phyloP scores from a whole-genome alignment of 2,888 invertebrate genomes.

The Lydus trimaculatus region DNA sequence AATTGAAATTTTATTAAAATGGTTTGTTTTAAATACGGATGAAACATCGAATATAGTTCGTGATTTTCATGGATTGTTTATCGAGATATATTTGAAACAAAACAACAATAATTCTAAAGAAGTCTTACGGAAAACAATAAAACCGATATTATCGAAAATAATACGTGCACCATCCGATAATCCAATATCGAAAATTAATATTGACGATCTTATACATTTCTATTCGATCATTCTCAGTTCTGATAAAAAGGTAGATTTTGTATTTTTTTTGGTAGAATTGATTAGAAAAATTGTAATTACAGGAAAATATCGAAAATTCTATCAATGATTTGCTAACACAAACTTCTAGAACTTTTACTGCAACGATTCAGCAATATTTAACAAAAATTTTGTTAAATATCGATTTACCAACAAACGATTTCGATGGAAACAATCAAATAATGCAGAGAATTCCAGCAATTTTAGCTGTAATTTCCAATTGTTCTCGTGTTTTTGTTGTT shows the following conservation, averaged over 20 bases:
- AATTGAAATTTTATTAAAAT: constrained; percentile 42
- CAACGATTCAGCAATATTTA: constrained; percentile 21
- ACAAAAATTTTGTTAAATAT: constrained; percentile 31
- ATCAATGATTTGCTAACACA: not conserved
- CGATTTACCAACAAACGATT: constrained; percentile 24
- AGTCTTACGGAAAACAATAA: constrained; percentile 34
- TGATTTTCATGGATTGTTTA: constrained; percentile 12
- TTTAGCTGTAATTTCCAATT: not conserved
- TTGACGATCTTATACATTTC: constrained; percentile 32
- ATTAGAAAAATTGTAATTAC: not conserved
- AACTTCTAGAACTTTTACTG: constrained; percentile 14
- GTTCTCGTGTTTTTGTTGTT: not conserved
- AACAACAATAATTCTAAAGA: constrained; percentile 30
- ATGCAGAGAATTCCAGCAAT: not conserved
- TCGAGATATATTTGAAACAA: constrained; percentile 28
- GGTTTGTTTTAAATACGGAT: constrained; percentile 37
- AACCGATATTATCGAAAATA: constrained; percentile 35
- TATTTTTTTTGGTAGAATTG: not conserved
- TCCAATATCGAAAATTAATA: constrained; percentile 37
- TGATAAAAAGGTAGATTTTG: constrained; percentile 29
- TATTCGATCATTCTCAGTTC: constrained; percentile 24
- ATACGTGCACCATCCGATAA: constrained; percentile 34
- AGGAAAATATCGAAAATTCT: not conserved
- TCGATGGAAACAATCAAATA: not conserved
- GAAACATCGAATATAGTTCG: constrained; percentile 35